Evolutionary conservation across 2,797 vertebrate species (phyloP).

Genomic region (Bradypodion pumilum): DNA sequence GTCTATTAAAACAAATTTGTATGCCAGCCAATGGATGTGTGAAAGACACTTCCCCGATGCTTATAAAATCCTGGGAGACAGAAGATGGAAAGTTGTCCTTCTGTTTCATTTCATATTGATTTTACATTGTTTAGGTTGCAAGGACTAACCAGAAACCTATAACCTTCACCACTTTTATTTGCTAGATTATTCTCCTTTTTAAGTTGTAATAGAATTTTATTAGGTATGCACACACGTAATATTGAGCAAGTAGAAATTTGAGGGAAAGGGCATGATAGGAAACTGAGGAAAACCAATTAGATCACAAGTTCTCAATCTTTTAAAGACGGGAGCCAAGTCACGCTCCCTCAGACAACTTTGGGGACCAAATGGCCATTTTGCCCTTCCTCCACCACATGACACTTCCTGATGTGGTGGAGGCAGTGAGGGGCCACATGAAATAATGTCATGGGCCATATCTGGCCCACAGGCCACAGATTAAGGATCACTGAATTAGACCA

Average conservation of each 20-base stretch:
- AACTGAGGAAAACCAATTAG: too few relatives aligned
- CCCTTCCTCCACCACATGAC: too few relatives aligned
- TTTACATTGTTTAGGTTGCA: conserved; percentile 20
- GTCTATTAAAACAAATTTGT: conserved; percentile 30
- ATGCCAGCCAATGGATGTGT: conserved; percentile 1
- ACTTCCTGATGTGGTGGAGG: too few relatives aligned
- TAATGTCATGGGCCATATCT: too few relatives aligned
- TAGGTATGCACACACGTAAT: not conserved
- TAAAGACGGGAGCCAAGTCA: too few relatives aligned
- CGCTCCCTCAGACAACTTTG: too few relatives aligned
- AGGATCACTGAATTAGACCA: not conserved
- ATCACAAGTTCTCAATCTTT: too few relatives aligned
- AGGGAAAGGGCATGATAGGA: not conserved
- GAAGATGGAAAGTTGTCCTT: conserved; percentile 11
- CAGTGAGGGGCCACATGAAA: too few relatives aligned
- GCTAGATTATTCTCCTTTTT: not conserved
- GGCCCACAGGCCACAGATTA: too few relatives aligned
- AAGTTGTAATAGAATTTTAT: conserved; percentile 5
- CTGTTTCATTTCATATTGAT: conserved; percentile 31
- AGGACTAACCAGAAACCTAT: conserved; percentile 22
- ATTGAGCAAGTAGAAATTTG: not conserved
- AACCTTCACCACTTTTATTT: conserved; percentile 24
- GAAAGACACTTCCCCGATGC: not conserved
- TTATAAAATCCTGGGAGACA: not conserved
- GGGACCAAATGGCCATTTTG: too few relatives aligned